Percentiles rank a stretch among this genome's conserved stretches.
Evolutionary conservation across 2,888 invertebrate genomes (phyloP).

Genomic region (Drosophila algonquin): DNA sequence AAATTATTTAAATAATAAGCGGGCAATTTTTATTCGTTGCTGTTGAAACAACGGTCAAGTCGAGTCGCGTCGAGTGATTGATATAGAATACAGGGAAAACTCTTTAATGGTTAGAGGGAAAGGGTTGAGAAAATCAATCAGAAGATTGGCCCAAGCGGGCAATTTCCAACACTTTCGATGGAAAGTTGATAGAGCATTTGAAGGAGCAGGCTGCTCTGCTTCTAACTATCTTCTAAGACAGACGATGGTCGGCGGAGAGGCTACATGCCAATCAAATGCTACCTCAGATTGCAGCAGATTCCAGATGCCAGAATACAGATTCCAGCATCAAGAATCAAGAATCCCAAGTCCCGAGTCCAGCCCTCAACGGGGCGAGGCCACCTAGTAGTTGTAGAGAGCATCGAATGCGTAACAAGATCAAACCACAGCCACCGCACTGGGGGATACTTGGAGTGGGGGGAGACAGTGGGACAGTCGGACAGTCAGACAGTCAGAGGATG

Average conservation of each 20-base stretch:
- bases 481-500: slow-evolving; percentile 65
- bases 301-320: slow-evolving; percentile 29
- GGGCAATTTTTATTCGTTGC: slow-evolving; percentile 34
- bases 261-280: slow-evolving; percentile 55
- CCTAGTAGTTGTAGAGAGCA: slow-evolving; percentile 40
- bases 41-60: slow-evolving; percentile 10
- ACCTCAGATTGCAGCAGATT: slow-evolving; percentile 36
- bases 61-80: slow-evolving; percentile 20
- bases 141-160: slow-evolving; percentile 17
- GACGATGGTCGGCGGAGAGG: slow-evolving; percentile 1
- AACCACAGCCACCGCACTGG: slow-evolving; percentile 72
- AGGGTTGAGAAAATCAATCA: slow-evolving; percentile 59
- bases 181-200: slow-evolving; percentile 11
- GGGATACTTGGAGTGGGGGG: background rate
- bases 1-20: slow-evolving; percentile 70
- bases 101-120: background rate
- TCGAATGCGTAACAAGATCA: slow-evolving; percentile 79
- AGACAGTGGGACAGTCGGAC: slow-evolving; percentile 23
- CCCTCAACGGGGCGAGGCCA: slow-evolving; percentile 31
- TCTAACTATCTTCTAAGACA: slow-evolving; percentile 6
- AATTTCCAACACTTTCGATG: slow-evolving; percentile 65
- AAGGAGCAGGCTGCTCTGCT: background rate
- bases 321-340: slow-evolving; percentile 11
- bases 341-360: slow-evolving; percentile 12
- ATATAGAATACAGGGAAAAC: slow-evolving; percentile 37